Conservation (phyloP, 2,113 vertebrate species). For the Chaetodon trifascialis region DNA sequence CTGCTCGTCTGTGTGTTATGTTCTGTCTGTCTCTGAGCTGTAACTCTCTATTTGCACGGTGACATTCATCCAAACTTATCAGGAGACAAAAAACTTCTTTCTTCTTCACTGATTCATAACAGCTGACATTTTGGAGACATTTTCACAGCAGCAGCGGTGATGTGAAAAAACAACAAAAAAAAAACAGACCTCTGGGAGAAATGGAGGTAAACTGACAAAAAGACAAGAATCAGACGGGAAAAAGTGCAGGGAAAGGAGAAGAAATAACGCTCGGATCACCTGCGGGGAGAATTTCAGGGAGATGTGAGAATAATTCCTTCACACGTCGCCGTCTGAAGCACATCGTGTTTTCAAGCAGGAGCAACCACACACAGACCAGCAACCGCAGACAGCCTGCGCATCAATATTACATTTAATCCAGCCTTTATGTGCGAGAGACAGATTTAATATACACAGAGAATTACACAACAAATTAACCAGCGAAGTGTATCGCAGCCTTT, state of each 20-base stretch:
- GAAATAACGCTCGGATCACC: conserved; percentile 31
- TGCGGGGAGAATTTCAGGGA: conserved; percentile 27
- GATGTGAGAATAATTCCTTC: conserved; percentile 19
- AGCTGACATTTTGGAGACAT: conserved; percentile 48
- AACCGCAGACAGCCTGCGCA: background rate
- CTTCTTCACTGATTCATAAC: conserved; percentile 46
- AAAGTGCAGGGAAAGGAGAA: background rate
- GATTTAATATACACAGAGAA: too few relatives aligned
- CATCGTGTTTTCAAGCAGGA: background rate
- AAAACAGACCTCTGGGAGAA: conserved; percentile 25
- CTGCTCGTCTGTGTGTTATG: conserved; percentile 1
- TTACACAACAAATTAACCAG: too few relatives aligned
- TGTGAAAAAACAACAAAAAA: background rate
- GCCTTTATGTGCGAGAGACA: too few relatives aligned
- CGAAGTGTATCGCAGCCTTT: too few relatives aligned
- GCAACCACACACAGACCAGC: background rate
- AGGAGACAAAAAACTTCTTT: conserved; percentile 16
- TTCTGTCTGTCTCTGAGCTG: conserved; percentile 1
- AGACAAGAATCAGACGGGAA: conserved; percentile 19
- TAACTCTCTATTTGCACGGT: background rate
- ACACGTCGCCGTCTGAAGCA: background rate
- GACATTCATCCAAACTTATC: background rate
- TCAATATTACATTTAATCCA: background rate
- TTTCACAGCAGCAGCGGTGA: conserved; percentile 7
- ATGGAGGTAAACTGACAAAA: conserved; percentile 16